These are phyloP conservation scores for Gallinago jamesoni DNA, from an alignment of 2,113 vertebrate species.

Conservation along the genomic window DNA sequence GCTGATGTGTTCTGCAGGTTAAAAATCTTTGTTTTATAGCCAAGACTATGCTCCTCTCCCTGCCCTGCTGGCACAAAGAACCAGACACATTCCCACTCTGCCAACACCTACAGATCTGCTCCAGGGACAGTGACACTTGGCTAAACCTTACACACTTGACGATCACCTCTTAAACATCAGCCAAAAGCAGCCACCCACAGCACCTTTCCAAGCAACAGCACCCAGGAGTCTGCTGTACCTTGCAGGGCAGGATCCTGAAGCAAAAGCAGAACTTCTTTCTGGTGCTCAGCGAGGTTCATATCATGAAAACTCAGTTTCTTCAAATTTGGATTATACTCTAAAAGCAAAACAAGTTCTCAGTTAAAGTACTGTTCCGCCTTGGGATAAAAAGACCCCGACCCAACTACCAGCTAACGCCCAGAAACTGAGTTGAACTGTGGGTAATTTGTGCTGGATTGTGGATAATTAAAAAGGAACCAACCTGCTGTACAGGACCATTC, in stretches of 20 bases:
- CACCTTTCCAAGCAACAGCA: not conserved
- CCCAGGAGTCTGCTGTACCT: conserved; percentile 66
- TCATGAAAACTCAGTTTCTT: conserved; percentile 83
- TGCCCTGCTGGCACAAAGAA: not conserved
- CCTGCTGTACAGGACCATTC: not conserved
- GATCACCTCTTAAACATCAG: not conserved
- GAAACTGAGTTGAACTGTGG: not conserved
- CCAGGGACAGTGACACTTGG: not conserved
- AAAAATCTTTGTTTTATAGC: not conserved
- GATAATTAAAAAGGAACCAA: not conserved
- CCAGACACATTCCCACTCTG: not conserved
- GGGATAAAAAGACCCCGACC: not conserved
- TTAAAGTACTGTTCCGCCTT: not conserved
- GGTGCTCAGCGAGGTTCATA: conserved; percentile 82
- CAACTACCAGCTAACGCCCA: not conserved
- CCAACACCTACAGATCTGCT: not conserved
- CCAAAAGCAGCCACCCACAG: not conserved
- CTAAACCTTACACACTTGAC: not conserved
- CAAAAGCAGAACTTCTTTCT: conserved; percentile 82
- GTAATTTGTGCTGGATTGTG: not conserved
- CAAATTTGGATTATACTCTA: conserved; percentile 76
- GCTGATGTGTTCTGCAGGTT: not conserved
- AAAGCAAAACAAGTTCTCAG: conserved; percentile 14
- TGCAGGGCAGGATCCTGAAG: conserved; percentile 79
- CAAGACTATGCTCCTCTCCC: not conserved